Evolutionary conservation across 2,113 vertebrate genomes (phyloP).

Genomic region (Aphyosemion australe): DNA sequence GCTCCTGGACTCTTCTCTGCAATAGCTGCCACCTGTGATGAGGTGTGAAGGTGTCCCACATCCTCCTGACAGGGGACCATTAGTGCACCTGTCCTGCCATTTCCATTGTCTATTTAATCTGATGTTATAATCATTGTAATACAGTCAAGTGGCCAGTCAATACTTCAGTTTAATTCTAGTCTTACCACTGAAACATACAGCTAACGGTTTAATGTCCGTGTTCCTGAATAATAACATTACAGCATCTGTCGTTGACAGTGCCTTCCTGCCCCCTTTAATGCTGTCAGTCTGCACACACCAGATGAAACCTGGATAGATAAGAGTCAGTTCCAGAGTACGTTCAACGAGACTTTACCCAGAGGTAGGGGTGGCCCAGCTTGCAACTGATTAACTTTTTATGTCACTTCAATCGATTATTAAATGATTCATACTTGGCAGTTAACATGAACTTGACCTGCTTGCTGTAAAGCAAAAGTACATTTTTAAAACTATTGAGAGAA

Average conservation of each 20-base stretch:
- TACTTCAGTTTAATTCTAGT: too few species aligned
- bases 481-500: not conserved
- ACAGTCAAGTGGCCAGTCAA: too few species aligned
- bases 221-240: not conserved
- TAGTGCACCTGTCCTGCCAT: too few species aligned
- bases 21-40: too few species aligned
- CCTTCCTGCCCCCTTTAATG: not conserved
- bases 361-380: not conserved
- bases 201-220: not conserved
- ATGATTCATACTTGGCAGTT: not conserved
- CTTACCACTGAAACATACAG: not conserved
- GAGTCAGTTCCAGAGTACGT: not conserved
- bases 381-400: conserved; percentile 2
- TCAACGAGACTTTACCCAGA: not conserved
- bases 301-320: not conserved
- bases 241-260: not conserved
- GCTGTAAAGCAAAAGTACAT: not conserved
- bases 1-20: too few species aligned
- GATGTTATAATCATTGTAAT: too few species aligned
- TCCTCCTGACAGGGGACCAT: too few species aligned
- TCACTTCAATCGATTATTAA: not conserved
- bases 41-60: too few species aligned
- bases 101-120: too few species aligned
- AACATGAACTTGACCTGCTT: not conserved
- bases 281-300: not conserved